Evolutionary conservation across 2,797 vertebrate genomes (phyloP).

Genomic region (Zenarchopterus dispar): DNA sequence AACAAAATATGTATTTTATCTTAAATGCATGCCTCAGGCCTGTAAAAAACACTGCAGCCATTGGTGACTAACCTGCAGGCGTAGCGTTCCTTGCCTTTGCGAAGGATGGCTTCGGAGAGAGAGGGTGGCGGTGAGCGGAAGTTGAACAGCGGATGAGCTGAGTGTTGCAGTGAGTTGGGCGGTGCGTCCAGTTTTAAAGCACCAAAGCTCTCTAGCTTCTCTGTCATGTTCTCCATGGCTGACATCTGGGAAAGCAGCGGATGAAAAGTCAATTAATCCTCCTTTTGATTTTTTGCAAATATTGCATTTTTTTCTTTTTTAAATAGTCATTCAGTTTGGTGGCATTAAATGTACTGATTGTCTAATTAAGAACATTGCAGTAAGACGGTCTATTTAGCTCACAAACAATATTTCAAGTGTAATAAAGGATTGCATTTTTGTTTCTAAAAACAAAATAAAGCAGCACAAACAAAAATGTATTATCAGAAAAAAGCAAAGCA

Average conservation of each 20-base stretch:
- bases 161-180: conserved; percentile 90
- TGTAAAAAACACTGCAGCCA: background rate
- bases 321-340: background rate
- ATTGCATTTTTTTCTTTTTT: background rate
- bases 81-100: conserved; percentile 99
- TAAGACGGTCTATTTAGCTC: fast-evolving
- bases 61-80: conserved; percentile 90
- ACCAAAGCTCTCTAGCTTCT: conserved; percentile 95
- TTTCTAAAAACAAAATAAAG: conserved; percentile 24
- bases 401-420: background rate
- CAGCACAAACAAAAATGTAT: background rate
- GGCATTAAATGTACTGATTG: background rate
- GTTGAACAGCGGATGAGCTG: conserved; percentile 94
- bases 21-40: background rate
- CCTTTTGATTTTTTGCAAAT: too few relatives aligned
- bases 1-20: background rate
- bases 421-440: background rate
- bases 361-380: background rate
- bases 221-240: conserved; percentile 98
- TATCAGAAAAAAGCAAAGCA: conserved; percentile 30
- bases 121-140: conserved; percentile 95
- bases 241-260: conserved; percentile 85
- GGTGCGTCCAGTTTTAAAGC: conserved; percentile 91
- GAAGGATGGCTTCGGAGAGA: conserved; percentile 95
- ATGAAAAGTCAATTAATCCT: background rate